phyloP scores from a whole-genome alignment of 2,113 vertebrate genomes.

The Ovis aries region ARS-UI_Ramb_v3.0 NC_056077.1:29090501-29091000 shows the following conservation, averaged over 20 bases:
- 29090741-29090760: accelerated
- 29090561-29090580: not conserved
- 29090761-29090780: not conserved
- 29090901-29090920: slow-evolving; percentile 39
- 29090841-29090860: not conserved
- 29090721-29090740: not conserved
- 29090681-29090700: not conserved
- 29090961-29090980: slow-evolving; percentile 63
- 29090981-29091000: slow-evolving; percentile 65
- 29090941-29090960: slow-evolving; percentile 56
- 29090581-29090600: too few species aligned
- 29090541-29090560: not conserved
- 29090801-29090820: not conserved
- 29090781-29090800: not conserved
- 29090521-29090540: too few species aligned
- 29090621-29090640: not conserved
- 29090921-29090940: slow-evolving; percentile 58
- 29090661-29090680: accelerated
- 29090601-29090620: not conserved
- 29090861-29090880: not conserved
- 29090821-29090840: not conserved
- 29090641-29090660: not conserved
- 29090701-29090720: not conserved
- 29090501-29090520: too few species aligned
- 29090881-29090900: slow-evolving; percentile 36